A percentile compares a stretch with the other conserved stretches of the same genome.
phyloP scores from a whole-genome alignment of 92 coral and sea anemone species.

The Pocillopora meandrina region DNA sequence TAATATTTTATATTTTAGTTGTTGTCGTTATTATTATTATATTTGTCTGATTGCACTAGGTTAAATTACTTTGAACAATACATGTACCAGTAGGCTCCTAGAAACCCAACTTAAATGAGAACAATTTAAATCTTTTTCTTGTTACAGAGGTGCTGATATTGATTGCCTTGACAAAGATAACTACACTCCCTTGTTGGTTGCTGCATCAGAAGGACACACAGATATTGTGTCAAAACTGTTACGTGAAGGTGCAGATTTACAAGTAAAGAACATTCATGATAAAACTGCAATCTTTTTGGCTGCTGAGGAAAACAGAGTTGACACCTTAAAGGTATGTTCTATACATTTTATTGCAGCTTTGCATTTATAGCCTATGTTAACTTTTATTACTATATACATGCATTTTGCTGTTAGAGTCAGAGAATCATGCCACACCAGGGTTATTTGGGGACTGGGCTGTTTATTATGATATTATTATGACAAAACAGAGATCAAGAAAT shows the following conservation, averaged over 20 bases:
- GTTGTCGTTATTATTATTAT: too few species aligned
- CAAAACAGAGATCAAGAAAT: too few species aligned
- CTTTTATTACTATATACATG: too few species aligned
- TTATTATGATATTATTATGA: too few species aligned
- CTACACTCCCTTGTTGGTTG: conserved; percentile 78
- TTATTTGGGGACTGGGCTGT: too few species aligned
- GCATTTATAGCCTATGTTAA: too few species aligned
- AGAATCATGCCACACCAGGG: too few species aligned
- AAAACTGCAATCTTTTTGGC: conserved; percentile 87
- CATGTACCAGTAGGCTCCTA: neutral
- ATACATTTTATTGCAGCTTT: neutral
- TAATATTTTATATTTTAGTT: too few species aligned
- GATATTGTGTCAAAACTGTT: conserved; percentile 58
- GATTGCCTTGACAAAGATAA: conserved; percentile 92
- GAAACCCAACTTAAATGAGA: too few species aligned
- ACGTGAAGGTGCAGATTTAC: conserved; percentile 69
- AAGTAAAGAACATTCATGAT: conserved; percentile 69
- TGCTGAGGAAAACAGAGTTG: conserved; percentile 90
- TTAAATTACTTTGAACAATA: neutral
- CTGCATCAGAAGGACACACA: conserved; percentile 81
- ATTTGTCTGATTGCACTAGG: too few species aligned
- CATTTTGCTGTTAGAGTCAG: too few species aligned
- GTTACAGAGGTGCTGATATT: conserved; percentile 84
- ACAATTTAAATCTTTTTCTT: neutral
- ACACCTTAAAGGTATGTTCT: conserved; percentile 66